A percentile compares a stretch with the other conserved stretches of the same genome.
Evolutionary conservation across 2,797 vertebrate species (phyloP).

Genomic region (Halcyon badia): DNA sequence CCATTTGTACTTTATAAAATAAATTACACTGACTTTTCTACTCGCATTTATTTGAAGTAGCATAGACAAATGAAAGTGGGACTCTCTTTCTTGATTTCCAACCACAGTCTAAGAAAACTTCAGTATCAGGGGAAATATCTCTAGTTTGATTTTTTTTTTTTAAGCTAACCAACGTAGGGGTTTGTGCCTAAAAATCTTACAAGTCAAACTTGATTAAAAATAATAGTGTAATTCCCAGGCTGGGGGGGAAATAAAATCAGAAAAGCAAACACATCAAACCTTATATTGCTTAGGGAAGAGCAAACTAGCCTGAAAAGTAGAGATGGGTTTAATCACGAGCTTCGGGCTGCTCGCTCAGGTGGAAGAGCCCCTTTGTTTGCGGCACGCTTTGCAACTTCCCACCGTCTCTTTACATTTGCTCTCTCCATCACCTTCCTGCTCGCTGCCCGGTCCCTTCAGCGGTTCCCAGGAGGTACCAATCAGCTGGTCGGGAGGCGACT

Average conservation of each 20-base stretch:
- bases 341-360: neutral
- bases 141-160: neutral
- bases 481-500: neutral
- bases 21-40: neutral
- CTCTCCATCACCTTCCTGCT: neutral
- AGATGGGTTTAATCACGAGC: neutral
- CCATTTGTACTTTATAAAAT: neutral
- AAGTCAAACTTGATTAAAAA: constrained; percentile 22
- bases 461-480: neutral
- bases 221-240: neutral
- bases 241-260: neutral
- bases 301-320: constrained; percentile 3
- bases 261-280: neutral
- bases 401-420: neutral
- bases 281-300: neutral
- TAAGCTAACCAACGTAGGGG: neutral
- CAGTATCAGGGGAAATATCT: neutral
- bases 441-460: fast-evolving
- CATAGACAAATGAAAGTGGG: neutral
- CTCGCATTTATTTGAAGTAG: constrained; percentile 2
- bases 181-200: constrained; percentile 6
- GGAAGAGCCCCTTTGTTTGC: constrained; percentile 40
- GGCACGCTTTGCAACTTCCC: constrained; percentile 7
- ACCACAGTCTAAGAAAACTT: constrained; percentile 25
- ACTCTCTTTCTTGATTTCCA: neutral